Evolutionary conservation across 2,888 invertebrate species (phyloP), one percentile per base, ranked within the genome.

Genomic region (Drosophila birchii): DNA sequence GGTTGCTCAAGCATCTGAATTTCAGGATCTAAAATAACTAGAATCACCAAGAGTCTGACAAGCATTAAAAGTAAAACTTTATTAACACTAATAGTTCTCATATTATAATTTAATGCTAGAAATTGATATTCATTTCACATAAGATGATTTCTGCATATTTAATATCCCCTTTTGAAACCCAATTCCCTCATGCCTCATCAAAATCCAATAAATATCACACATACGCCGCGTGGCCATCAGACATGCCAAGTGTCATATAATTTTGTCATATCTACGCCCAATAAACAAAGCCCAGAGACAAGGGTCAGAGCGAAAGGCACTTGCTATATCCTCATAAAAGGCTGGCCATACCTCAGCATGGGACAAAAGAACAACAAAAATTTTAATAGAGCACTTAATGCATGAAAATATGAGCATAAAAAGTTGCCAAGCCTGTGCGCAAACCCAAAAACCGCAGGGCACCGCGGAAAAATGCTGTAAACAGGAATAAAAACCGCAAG

Each of bases 381-480:
- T 82, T 80, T 85, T 82, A 79, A 87, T 85, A 70, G 88, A 76
- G 86, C 80, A 75, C 75, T 86, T 86, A 86, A 83, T 88, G 78
- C 78, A 83, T 66, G 72, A 88, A 83, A 75, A 75, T 80, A 78
- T 80, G 72, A 75, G 60, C 83, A 66, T 86, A 71, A 79, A 85
- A 82, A 58, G 61, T 75, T 69, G 51, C 66, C 47, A 64, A 43
- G 41, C 39, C 49, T 41, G 3, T 16, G 32, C 18, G 47, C 34
- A 58, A 60, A n/a, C 36, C 76, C 76, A 51, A 53, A 41, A 64
- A 62, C 56, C 58, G 39, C 54, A 51, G n/a, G 56, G 44, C 45
- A 47, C 39, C 61, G 61, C 38, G 59, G 38, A 43, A 64, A 39
- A 55, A 57, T 45, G 36, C 49, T 66, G 69, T 71, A 71, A 73